Percentiles rank a stretch among this genome's conserved stretches.
Conservation (phyloP, 2,888 invertebrate genomes). For the Lumbricus terrestris region DNA sequence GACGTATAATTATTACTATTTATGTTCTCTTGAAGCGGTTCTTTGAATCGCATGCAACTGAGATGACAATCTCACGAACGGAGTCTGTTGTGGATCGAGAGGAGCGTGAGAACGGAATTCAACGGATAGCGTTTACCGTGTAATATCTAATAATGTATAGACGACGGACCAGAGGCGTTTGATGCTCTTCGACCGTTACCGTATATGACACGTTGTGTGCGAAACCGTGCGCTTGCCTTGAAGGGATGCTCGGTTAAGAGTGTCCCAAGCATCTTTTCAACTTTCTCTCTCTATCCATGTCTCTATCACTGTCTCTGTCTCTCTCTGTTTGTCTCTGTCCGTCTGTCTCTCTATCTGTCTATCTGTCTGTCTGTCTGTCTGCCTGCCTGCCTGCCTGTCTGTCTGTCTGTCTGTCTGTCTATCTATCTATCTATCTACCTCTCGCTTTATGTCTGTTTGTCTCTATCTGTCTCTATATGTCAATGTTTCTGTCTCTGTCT, state of each 20-base stretch:
- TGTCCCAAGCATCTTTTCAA: too few species aligned
- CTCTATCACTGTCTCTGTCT: too few species aligned
- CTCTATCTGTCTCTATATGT: neutral
- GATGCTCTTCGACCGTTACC: neutral
- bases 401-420: neutral
- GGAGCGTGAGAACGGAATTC: neutral
- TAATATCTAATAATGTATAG: too few species aligned
- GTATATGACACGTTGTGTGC: too few species aligned
- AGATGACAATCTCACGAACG: neutral
- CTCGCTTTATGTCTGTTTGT: neutral
- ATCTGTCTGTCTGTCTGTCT: neutral
- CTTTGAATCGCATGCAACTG: neutral
- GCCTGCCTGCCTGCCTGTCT: neutral
- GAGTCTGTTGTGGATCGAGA: neutral
- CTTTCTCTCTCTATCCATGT: too few species aligned
- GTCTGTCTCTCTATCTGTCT: neutral
- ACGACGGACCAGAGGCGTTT: neutral
- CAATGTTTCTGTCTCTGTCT: too few species aligned
- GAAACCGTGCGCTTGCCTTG: too few species aligned
- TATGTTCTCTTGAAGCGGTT: neutral
- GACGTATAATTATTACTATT: too few species aligned
- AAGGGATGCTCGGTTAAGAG: too few species aligned
- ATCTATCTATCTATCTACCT: too few species aligned
- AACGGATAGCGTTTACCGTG: neutral
- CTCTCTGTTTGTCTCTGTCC: neutral